phyloP scores from a whole-genome alignment of 2,797 vertebrate genomes.

The Lepus oiostolus region DNA sequence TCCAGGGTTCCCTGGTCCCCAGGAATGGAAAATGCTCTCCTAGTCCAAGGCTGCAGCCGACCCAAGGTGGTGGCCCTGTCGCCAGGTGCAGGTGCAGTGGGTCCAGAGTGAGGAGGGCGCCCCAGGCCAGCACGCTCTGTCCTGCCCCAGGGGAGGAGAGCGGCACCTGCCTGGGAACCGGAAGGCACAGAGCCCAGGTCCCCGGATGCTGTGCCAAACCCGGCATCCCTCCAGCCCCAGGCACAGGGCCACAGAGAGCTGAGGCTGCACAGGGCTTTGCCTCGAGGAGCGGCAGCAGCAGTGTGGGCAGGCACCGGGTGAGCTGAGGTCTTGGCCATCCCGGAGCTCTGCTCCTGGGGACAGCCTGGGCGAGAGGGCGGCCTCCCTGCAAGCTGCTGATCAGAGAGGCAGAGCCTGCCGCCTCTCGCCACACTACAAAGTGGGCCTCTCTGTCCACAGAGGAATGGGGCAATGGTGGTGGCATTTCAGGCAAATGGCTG shows the following conservation, averaged over 20 bases:
- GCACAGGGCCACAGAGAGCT: neutral
- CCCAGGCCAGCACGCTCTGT: neutral
- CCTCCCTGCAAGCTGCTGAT: too few relatives aligned
- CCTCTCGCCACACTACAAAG: neutral
- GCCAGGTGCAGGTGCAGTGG: neutral
- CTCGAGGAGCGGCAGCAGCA: neutral
- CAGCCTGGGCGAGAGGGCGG: rapidly evolving
- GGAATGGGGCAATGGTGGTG: neutral
- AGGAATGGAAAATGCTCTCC: rapidly evolving
- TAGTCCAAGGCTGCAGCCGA: too few relatives aligned
- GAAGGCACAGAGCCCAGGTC: neutral
- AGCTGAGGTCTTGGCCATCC: neutral
- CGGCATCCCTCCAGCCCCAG: rapidly evolving
- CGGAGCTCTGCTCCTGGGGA: neutral
- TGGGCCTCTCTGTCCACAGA: neutral
- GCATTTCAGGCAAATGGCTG: neutral
- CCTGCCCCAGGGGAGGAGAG: conserved; percentile 22
- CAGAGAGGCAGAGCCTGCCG: too few relatives aligned
- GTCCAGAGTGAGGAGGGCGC: neutral
- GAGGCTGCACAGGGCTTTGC: neutral
- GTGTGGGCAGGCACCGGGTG: rapidly evolving
- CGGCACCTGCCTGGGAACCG: neutral
- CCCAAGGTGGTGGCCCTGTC: too few relatives aligned
- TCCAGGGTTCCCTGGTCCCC: too few relatives aligned
- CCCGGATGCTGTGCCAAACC: neutral